These are phyloP conservation scores for Penaeus chinensis DNA, from an alignment of 1,140 invertebrate genomes.

Conservation along the genomic window DNA sequence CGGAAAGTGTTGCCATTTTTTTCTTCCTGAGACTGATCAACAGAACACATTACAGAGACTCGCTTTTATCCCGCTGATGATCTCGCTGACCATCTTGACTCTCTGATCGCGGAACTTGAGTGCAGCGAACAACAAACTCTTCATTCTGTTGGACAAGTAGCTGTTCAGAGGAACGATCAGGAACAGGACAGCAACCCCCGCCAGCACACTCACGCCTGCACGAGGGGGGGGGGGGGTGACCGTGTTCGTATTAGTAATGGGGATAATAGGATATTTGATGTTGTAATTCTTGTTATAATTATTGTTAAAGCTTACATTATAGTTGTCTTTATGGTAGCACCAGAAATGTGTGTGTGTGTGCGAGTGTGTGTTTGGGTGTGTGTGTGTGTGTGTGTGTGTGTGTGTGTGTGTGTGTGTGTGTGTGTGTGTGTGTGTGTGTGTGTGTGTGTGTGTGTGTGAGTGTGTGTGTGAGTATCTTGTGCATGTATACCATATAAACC, in stretches of 20 bases:
- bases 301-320: no score
- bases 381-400: no score
- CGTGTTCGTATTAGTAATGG: not conserved
- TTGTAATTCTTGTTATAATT: slow-evolving; percentile 65
- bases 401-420: no score
- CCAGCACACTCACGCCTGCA: slow-evolving; percentile 83
- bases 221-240: not conserved
- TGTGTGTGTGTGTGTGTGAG: no score
- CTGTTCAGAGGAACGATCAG: slow-evolving; percentile 91
- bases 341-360: no score
- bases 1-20: no score
- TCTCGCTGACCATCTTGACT: slow-evolving; percentile 95
- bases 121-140: slow-evolving; percentile 81
- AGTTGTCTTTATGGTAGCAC: no score
- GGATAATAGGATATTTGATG: not conserved
- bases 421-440: no score
- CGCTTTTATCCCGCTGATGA: slow-evolving; percentile 93
- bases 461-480: no score
- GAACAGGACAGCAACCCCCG: slow-evolving; percentile 92
- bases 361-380: no score
- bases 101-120: slow-evolving; percentile 93
- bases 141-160: slow-evolving; percentile 83
- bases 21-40: no score
- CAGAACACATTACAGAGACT: not conserved
- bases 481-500: no score